These are phyloP conservation scores for Carduelis carduelis DNA, from an alignment of 2,797 vertebrate genomes.

Conservation along the genomic window DNA sequence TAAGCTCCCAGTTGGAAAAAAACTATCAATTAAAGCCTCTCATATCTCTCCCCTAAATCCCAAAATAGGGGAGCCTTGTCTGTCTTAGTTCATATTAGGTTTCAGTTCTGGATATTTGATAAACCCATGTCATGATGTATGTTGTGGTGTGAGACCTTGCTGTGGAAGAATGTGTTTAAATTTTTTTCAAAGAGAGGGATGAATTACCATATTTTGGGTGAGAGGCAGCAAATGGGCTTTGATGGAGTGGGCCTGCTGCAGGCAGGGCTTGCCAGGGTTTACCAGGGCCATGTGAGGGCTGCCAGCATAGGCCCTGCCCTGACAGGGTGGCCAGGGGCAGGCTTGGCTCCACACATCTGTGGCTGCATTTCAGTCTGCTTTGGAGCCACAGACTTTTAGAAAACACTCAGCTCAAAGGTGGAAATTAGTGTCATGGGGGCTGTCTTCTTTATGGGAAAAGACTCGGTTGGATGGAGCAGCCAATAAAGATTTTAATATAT, in stretches of 20 bases:
- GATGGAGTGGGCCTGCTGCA: constrained; percentile 20
- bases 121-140: background rate
- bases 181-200: background rate
- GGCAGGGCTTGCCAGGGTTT: constrained; percentile 57
- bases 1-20: background rate
- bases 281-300: constrained; percentile 21
- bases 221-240: background rate
- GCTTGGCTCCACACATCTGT: constrained; percentile 49
- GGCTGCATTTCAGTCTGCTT: constrained; percentile 42
- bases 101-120: background rate
- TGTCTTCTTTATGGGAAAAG: constrained; percentile 67
- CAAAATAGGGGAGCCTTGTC: background rate
- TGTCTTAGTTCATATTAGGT: background rate
- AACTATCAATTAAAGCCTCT: background rate
- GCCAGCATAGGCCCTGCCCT: constrained; percentile 28
- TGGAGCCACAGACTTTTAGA: constrained; percentile 54
- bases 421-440: constrained; percentile 65
- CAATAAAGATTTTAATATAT: constrained; percentile 63
- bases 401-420: constrained; percentile 47
- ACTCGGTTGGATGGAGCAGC: constrained; percentile 53
- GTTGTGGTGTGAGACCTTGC: background rate
- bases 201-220: background rate
- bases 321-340: background rate
- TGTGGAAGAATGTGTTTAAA: background rate
- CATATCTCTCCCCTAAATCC: background rate